Evolutionary conservation across 2,888 invertebrate species (phyloP), one percentile per base, ranked within the genome.

Genomic region (Yponomeuta sedellus): DNA sequence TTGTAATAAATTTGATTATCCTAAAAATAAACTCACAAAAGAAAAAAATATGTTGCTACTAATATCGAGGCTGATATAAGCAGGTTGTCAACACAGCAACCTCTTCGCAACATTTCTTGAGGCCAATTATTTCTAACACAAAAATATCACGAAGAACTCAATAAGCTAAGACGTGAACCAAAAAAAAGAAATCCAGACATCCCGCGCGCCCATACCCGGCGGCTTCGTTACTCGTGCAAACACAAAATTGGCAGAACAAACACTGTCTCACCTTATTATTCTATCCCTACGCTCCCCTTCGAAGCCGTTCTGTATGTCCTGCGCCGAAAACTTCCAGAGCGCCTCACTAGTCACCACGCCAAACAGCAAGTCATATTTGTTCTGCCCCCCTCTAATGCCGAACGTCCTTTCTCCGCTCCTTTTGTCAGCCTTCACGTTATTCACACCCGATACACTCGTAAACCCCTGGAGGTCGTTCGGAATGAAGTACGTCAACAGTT

Each of bases 271-370:
- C 92, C 92, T 92, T 86, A 96, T 94, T 82, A 97, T 96, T 89
- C 95, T 95, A 87, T 97, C 97, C 73, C 97, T 92, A 68, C 97
- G 92, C 75, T 97, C 97, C 70, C 97, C 96, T 82, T 97, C 97
- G 84, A 97, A 97, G 69, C 97, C 97, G 75, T 95, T 94, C 82
- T 96, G 94, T 76, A 96, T 94, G 80, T 97, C 97, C 75, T 94
- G 94, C 70, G 96, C 96, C 67, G 96, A 95, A 86, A 99, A 97
- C 86, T 96, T 94, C 94, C 97, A 97, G 75, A 98, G 94, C 22
- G 98, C 97, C 81, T 97, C 97, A 77, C 96, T 96, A 67, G 97
- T 96, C 69, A 97, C 97, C 66, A 98, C 97, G 59, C 98, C 98
- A 78, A 98, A 97, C 68, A 98, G 91, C 63, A 98, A 92, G 86